Base-by-base conservation (phyloP, 53 echinoderm and acorn worm species). In the Patiria pectinifera region DNA sequence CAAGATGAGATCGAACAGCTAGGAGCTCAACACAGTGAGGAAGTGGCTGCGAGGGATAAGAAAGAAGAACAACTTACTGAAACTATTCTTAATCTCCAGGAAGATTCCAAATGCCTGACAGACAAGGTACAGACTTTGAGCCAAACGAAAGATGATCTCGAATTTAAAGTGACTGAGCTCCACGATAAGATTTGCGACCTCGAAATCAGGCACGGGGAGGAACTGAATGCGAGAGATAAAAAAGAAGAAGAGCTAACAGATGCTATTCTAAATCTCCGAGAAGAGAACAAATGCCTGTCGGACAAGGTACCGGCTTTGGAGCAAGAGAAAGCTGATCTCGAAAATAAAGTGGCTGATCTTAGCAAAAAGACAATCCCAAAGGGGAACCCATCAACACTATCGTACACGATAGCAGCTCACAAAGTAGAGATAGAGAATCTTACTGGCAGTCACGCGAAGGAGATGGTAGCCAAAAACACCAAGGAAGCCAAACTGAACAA, bases 321-420 rank as follows among this genome's bases (percentile, higher is more conserved):
- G 18, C 26, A 82, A 58, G 82, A 58, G 21, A 82, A 82, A 22
- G 82, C 82, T 19, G 59, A 45, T 22, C 58, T 58, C 19, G 11
- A 45, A 11, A 53, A 59, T 12, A 82, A 49, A 48, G 47, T 82
- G 4, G 9, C 6, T 7, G 59, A 23, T 8, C n/a, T 59, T 46
- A 58, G 59, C 11, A 19, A 59, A 11, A 53, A 58, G 2, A 21
- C 11, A 15, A 10, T 1, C 8, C 4, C 18, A 3, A 58, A 49
- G 53, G 19, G 2, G 58, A 16, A 3, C 8, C 82, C 82, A 11
- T 82, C 82, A 7, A 82, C 47, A 45, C 49, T 82, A 58, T 19
- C 12, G 58, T 82, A 82, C 59, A n/a, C 59, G 11, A 11, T 82
- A 49, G 82, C 59, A n/a, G 82, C 82, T 10, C 59, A 82, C 48